Percentiles rank a stretch among this genome's conserved stretches.
Conservation (phyloP, 2,113 vertebrate species). For the Barnardius zonarius region DNA sequence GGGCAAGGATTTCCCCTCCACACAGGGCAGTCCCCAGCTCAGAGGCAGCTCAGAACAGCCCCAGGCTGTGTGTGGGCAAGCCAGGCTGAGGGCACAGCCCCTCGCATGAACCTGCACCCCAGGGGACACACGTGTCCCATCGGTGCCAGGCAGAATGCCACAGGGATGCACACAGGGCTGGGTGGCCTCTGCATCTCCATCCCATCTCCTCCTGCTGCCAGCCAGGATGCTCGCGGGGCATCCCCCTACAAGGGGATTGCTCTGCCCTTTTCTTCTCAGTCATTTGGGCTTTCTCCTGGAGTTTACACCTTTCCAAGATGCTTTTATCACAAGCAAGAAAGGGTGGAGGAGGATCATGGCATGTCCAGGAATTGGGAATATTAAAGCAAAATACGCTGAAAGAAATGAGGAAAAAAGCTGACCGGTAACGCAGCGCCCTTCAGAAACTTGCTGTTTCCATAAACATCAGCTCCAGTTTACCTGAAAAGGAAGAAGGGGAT, state of each 20-base stretch:
- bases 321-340: background rate
- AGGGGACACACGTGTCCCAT: background rate
- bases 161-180: background rate
- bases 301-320: background rate
- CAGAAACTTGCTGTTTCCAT: background rate
- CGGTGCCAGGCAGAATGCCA: background rate
- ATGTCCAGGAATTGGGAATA: background rate
- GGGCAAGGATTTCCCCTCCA: background rate
- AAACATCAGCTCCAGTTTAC: background rate
- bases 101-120: background rate
- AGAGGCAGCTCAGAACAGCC: background rate
- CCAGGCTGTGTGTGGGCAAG: background rate
- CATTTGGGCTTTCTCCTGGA: background rate
- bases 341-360: background rate
- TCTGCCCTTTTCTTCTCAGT: background rate
- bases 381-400: background rate
- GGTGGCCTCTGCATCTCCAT: background rate
- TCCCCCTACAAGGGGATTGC: background rate
- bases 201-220: background rate
- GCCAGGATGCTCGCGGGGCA: background rate
- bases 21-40: fast-evolving
- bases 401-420: background rate
- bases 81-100: background rate
- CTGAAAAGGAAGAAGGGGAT: background rate
- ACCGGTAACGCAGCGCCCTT: background rate